phyloP scores from a whole-genome alignment of 2,113 vertebrate species.

The Alosa alosa region DNA sequence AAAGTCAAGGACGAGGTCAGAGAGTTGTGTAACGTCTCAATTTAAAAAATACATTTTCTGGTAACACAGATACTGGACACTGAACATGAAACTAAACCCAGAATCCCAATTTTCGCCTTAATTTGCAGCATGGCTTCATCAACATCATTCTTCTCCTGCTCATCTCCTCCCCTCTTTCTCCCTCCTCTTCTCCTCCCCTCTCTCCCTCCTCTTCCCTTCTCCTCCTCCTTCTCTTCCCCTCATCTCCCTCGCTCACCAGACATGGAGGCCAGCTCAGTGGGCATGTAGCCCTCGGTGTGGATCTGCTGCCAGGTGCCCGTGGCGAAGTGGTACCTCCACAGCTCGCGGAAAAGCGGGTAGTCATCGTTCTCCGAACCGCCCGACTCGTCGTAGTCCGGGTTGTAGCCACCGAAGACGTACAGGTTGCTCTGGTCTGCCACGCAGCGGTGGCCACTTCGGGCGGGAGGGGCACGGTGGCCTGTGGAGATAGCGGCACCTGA shows the following conservation, averaged over 20 bases:
- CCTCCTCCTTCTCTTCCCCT: neutral
- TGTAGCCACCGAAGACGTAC: conserved; percentile 97
- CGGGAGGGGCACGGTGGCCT: conserved; percentile 85
- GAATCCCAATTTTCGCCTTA: too few species aligned
- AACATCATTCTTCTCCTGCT: neutral
- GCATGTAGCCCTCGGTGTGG: conserved; percentile 94
- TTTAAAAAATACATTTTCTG: neutral
- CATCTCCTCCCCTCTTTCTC: neutral
- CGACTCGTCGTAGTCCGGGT: conserved; percentile 93
- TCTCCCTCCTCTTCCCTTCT: too few species aligned
- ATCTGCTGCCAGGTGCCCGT: conserved; percentile 96
- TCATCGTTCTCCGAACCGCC: conserved; percentile 93
- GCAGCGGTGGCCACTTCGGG: conserved; percentile 93
- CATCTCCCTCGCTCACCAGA: conserved; percentile 74
- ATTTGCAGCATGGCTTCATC: neutral
- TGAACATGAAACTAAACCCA: neutral
- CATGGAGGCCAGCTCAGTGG: conserved; percentile 95
- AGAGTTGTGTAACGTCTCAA: neutral
- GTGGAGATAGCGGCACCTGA: conserved; percentile 28
- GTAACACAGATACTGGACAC: neutral
- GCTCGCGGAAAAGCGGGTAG: conserved; percentile 93
- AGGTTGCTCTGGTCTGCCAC: conserved; percentile 91
- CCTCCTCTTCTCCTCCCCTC: too few species aligned
- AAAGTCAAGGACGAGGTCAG: neutral
- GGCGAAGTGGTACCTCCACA: conserved; percentile 96